A percentile compares a stretch with the other conserved stretches of the same genome.
Evolutionary conservation across 2,888 invertebrate species (phyloP).

Genomic region (Drosophila koepferae): DNA sequence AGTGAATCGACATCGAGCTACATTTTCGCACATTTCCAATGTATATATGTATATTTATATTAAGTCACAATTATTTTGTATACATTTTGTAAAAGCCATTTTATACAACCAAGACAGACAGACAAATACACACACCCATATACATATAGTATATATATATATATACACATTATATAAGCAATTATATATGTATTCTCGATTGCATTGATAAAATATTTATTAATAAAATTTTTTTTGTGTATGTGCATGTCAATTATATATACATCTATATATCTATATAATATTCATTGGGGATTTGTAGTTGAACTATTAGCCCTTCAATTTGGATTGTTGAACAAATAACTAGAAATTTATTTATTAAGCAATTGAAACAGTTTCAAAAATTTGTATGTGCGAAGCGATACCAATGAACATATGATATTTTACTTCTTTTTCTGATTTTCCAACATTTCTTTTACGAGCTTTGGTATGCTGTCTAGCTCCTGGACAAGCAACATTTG

Average conservation of each 20-base stretch:
- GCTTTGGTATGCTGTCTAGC: conserved; percentile 4
- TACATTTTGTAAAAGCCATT: conserved; percentile 61
- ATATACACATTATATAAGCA: conserved; percentile 1
- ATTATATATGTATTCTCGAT: conserved; percentile 27
- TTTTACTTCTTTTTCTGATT: neutral
- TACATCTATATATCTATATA: neutral
- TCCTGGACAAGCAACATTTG: neutral
- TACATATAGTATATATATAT: conserved; percentile 16
- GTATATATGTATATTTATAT: conserved; percentile 54
- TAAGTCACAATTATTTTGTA: conserved; percentile 58
- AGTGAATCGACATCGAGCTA: conserved; percentile 16
- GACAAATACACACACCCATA: conserved; percentile 2
- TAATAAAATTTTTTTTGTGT: conserved; percentile 39
- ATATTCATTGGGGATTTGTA: neutral
- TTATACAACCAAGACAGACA: conserved; percentile 36
- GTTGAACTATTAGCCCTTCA: neutral
- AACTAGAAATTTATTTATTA: conserved; percentile 10
- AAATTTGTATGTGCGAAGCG: neutral
- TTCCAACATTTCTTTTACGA: neutral
- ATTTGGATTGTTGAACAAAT: neutral
- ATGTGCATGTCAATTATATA: conserved; percentile 23
- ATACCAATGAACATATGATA: neutral
- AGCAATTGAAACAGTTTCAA: neutral
- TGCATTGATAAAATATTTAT: conserved; percentile 55
- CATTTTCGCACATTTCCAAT: conserved; percentile 37